Percentiles rank a stretch among this genome's conserved stretches.
phyloP scores from a whole-genome alignment of 2,113 vertebrate species.

The Amphiprion percula region DNA sequence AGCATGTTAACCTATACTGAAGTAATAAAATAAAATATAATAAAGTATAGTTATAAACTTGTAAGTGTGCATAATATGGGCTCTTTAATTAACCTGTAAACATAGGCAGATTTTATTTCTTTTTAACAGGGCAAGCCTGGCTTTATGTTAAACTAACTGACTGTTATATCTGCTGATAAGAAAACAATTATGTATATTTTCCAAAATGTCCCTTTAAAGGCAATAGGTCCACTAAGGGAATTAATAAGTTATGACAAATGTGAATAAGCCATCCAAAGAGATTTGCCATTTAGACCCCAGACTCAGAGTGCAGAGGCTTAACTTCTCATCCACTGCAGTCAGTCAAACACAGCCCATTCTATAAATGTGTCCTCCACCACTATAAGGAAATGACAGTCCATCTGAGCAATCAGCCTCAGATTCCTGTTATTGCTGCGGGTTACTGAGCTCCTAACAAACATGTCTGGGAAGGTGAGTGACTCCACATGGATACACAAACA shows the following conservation, averaged over 20 bases:
- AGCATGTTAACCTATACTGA: too few relatives aligned
- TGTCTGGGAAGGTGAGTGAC: constrained; percentile 59
- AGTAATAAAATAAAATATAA: too few relatives aligned
- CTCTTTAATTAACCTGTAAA: background rate
- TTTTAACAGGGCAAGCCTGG: background rate
- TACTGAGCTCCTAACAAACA: constrained; percentile 70
- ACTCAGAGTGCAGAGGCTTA: background rate
- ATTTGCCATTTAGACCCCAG: background rate
- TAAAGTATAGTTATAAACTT: too few relatives aligned
- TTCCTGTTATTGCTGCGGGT: constrained; percentile 77
- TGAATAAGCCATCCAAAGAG: background rate
- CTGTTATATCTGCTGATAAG: background rate
- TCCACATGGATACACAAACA: constrained; percentile 56
- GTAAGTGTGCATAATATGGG: background rate
- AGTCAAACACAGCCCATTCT: constrained; percentile 34
- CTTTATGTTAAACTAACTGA: background rate
- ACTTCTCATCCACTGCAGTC: constrained; percentile 6
- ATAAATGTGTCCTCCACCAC: constrained; percentile 46
- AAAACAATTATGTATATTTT: background rate
- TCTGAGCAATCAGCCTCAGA: constrained; percentile 70
- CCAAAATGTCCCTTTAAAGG: background rate
- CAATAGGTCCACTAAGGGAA: background rate
- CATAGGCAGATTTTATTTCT: too few relatives aligned
- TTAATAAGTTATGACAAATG: background rate
- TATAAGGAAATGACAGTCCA: constrained; percentile 71